Conservation (phyloP, 2,797 vertebrate species). For the Delichon dasypus region DNA sequence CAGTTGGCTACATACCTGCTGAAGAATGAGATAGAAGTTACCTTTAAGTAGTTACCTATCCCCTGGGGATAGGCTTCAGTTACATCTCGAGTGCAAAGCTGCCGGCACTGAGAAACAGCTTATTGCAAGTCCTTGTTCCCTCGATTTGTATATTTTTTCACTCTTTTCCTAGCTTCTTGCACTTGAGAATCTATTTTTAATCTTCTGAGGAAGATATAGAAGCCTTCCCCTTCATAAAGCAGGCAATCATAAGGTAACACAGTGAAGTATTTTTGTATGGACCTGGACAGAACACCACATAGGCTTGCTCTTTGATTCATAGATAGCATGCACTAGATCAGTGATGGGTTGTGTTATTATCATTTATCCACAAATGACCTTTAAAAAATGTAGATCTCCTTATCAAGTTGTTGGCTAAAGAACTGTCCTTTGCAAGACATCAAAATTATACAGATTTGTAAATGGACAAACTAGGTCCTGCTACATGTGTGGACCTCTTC, state of each 20-base stretch:
- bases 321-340: background rate
- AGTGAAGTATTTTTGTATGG: background rate
- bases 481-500: background rate
- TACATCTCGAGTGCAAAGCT: background rate
- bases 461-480: background rate
- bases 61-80: background rate
- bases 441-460: background rate
- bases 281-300: background rate
- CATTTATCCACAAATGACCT: background rate
- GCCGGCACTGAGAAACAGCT: background rate
- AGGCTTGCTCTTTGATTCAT: background rate
- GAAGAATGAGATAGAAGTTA: background rate
- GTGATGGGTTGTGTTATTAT: background rate
- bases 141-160: background rate
- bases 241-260: background rate
- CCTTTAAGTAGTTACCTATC: background rate
- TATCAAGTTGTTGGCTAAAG: background rate
- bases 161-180: background rate
- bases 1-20: background rate
- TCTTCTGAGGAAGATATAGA: background rate
- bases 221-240: background rate
- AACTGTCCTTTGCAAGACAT: background rate
- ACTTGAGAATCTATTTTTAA: background rate
- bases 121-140: background rate
- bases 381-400: background rate